Conservation (phyloP, 2,797 vertebrate genomes). For the Girardinus metallicus region DNA sequence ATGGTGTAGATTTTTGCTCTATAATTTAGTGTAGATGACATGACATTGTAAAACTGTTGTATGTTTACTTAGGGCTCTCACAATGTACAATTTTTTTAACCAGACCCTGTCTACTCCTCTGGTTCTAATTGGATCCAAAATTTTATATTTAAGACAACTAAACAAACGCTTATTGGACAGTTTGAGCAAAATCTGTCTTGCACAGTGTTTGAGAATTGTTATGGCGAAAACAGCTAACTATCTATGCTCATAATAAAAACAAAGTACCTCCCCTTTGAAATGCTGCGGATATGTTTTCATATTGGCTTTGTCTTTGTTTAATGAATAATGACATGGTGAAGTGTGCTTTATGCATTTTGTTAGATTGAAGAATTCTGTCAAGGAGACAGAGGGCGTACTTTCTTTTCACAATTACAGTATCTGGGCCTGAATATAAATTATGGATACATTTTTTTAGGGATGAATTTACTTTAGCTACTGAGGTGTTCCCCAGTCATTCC, state of each 20-base stretch:
- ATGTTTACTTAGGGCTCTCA: not conserved
- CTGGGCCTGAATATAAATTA: not conserved
- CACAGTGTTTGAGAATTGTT: not conserved
- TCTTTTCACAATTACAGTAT: not conserved
- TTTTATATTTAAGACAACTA: not conserved
- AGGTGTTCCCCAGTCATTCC: conserved; percentile 34
- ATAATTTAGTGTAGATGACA: not conserved
- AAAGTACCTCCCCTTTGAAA: not conserved
- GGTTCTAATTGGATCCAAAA: not conserved
- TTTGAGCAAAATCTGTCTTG: not conserved
- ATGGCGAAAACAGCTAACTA: not conserved
- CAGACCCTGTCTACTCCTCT: not conserved
- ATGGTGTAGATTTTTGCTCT: not conserved
- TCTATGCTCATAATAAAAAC: not conserved
- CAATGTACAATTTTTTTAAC: not conserved
- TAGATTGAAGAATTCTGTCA: not conserved
- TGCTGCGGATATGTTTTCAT: not conserved
- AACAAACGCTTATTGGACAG: not conserved
- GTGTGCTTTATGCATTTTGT: not conserved
- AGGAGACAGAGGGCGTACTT: not conserved
- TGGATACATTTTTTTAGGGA: not conserved
- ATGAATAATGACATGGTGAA: not conserved
- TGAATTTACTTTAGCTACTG: not conserved
- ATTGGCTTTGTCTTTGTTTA: not conserved
- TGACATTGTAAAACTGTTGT: not conserved